Conservation (phyloP, 2,888 invertebrate species). For the Sminthurinus aureus region DNA sequence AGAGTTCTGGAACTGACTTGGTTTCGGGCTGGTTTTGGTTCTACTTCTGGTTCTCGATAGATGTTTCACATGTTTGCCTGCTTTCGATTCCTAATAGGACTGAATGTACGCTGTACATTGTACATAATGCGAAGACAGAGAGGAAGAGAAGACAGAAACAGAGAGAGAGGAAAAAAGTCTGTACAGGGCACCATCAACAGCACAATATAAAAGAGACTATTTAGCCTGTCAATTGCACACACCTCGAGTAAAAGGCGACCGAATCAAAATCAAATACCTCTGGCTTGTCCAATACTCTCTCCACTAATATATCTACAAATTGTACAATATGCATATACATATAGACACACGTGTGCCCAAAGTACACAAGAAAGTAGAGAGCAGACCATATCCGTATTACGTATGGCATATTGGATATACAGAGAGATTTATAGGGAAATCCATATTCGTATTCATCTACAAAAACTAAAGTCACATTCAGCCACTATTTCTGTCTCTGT, state of each 20-base stretch:
- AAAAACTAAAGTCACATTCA: no score
- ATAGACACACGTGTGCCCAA: background rate
- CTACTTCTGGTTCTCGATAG: background rate
- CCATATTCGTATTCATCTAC: no score
- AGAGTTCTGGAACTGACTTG: no score
- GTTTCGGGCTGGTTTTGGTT: background rate
- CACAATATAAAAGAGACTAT: conserved; percentile 42
- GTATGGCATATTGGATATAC: no score
- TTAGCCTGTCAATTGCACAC: conserved; percentile 44
- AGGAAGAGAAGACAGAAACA: background rate
- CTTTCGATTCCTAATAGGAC: no score
- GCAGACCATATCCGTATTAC: no score
- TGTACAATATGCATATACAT: background rate
- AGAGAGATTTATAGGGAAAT: no score
- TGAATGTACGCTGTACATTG: no score
- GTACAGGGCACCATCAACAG: background rate
- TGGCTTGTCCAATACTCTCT: background rate
- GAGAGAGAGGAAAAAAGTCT: background rate
- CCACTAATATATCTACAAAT: background rate
- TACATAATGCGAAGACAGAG: background rate
- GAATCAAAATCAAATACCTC: conserved; percentile 21
- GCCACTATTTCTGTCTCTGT: background rate
- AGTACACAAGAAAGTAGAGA: no score
- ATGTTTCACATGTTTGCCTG: no score
- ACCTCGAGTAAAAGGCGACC: conserved; percentile 17